phyloP scores from a whole-genome alignment of 2,888 invertebrate species.

The Ferdinandea cuprea region DNA sequence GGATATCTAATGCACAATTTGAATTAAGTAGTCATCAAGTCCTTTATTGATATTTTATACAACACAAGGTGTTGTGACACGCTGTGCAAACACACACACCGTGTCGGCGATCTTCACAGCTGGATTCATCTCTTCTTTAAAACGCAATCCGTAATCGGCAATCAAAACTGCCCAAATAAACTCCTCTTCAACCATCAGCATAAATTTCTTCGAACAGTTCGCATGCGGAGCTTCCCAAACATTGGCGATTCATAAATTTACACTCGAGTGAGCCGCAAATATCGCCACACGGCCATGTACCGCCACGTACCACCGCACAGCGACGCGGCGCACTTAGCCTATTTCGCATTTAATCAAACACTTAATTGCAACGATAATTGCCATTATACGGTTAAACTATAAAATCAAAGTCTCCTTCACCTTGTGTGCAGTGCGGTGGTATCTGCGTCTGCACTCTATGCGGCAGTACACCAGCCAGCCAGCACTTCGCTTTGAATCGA shows the following conservation, averaged over 20 bases:
- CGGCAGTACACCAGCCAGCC: background rate
- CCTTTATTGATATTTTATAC: conserved; percentile 18
- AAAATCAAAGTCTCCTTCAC: conserved; percentile 52
- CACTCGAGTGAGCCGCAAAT: background rate
- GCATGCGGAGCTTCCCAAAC: conserved; percentile 5
- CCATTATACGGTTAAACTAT: conserved; percentile 72
- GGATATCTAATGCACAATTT: background rate
- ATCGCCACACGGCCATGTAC: background rate
- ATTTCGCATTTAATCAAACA: conserved; percentile 74
- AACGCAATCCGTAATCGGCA: conserved; percentile 15
- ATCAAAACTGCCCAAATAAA: conserved; percentile 19
- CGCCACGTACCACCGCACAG: conserved; percentile 12
- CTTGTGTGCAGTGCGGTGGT: background rate
- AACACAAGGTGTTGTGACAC: conserved; percentile 36
- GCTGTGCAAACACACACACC: conserved; percentile 55
- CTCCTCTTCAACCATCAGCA: conserved; percentile 16
- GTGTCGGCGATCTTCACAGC: conserved; percentile 54
- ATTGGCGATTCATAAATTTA: conserved; percentile 56
- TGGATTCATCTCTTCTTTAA: conserved; percentile 44
- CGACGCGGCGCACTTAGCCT: conserved; percentile 67
- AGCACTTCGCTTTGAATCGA: conserved; percentile 59
- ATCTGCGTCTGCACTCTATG: too few species aligned
- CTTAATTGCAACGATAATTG: conserved; percentile 75
- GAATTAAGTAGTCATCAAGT: conserved; percentile 54
- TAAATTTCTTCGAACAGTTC: conserved; percentile 19